Evolutionary conservation across 2,888 invertebrate genomes (phyloP).

Genomic region (Xanthia togata): DNA sequence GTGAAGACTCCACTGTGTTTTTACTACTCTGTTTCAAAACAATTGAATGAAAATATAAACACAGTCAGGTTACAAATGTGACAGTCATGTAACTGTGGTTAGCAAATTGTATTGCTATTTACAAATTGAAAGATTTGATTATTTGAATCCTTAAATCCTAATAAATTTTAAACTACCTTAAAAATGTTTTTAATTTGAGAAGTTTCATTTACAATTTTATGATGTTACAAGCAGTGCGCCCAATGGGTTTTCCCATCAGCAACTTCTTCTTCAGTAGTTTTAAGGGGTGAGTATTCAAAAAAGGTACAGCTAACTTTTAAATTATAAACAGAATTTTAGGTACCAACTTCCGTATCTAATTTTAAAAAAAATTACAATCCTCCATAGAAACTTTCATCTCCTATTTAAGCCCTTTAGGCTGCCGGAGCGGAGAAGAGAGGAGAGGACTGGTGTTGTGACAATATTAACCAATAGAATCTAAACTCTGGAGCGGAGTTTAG

Average conservation of each 20-base stretch:
- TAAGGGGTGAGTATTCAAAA: neutral
- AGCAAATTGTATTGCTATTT: neutral
- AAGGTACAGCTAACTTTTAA: neutral
- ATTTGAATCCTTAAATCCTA: neutral
- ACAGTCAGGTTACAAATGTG: neutral
- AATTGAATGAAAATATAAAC: slow-evolving; percentile 32
- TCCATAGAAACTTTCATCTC: neutral
- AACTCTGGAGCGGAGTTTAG: too few species aligned
- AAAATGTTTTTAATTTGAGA: neutral
- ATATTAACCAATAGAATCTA: too few species aligned
- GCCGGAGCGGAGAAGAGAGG: too few species aligned
- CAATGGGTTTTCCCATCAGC: neutral
- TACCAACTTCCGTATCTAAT: neutral
- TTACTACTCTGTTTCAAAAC: slow-evolving; percentile 33
- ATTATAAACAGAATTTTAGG: neutral
- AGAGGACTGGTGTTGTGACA: too few species aligned
- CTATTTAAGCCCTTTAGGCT: too few species aligned
- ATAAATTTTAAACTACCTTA: neutral
- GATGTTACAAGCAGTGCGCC: neutral
- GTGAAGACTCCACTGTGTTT: slow-evolving; percentile 23
- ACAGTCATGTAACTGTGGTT: neutral
- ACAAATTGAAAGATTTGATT: neutral
- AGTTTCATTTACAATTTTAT: neutral
- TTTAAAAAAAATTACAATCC: too few species aligned
- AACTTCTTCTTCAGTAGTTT: neutral